Conservation (phyloP, 1,140 invertebrate species). For the Subanguina moxae region DNA sequence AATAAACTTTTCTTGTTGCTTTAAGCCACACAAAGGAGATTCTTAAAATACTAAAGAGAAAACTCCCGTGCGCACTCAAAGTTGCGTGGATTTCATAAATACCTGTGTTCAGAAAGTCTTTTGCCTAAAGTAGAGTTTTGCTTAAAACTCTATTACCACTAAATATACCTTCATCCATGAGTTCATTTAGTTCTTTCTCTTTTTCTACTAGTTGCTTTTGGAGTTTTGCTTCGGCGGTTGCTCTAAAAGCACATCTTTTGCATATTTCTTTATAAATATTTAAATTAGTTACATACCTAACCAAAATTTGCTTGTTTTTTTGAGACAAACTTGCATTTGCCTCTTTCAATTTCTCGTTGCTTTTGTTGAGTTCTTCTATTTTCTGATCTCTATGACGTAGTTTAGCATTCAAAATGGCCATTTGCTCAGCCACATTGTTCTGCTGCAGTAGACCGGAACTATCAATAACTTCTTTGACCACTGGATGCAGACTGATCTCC, state of each 20-base stretch:
- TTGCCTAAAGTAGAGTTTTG: slow-evolving; percentile 17
- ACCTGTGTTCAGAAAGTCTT: slow-evolving; percentile 21
- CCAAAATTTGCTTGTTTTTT: slow-evolving; percentile 45
- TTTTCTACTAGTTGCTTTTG: slow-evolving; percentile 50
- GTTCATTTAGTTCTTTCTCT: slow-evolving; percentile 45
- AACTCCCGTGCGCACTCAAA: too few species aligned
- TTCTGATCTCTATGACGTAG: slow-evolving; percentile 40
- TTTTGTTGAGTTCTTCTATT: slow-evolving; percentile 39
- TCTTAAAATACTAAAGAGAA: too few species aligned
- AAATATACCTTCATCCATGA: slow-evolving; percentile 47
- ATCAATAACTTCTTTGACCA: slow-evolving; percentile 4
- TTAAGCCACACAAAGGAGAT: too few species aligned
- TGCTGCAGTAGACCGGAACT: not conserved
- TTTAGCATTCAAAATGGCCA: slow-evolving; percentile 34
- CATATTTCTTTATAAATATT: slow-evolving; percentile 10
- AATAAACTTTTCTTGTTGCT: too few species aligned
- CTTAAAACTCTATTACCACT: not conserved
- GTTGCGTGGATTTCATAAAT: too few species aligned
- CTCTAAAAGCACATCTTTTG: slow-evolving; percentile 15
- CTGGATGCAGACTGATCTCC: not conserved
- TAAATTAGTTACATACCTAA: slow-evolving; percentile 10
- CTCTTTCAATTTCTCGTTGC: slow-evolving; percentile 37
- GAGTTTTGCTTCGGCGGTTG: slow-evolving; percentile 37
- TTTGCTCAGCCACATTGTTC: slow-evolving; percentile 18
- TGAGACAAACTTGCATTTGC: slow-evolving; percentile 36